phyloP scores from a whole-genome alignment of 64 coral and sea anemone genomes.

The Exaiptasia diaphana region DNA sequence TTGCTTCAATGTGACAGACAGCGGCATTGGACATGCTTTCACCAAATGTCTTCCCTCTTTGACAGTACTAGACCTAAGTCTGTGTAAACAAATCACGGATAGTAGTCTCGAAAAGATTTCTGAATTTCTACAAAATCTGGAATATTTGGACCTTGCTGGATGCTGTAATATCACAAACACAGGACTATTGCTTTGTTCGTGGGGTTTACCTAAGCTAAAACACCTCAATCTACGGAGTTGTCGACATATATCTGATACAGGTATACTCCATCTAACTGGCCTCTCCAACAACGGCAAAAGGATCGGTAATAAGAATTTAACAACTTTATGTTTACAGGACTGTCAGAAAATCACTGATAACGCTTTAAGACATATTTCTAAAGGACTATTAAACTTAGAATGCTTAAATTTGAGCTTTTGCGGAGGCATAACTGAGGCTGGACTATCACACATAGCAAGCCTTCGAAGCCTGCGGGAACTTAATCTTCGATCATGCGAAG shows the following conservation, averaged over 20 bases:
- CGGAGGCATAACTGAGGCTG: slow-evolving; percentile 76
- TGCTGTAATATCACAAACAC: slow-evolving; percentile 99
- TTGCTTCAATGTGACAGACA: slow-evolving; percentile 98
- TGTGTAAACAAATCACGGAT: slow-evolving; percentile 99
- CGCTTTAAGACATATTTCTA: slow-evolving; percentile 90
- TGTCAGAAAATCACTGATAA: slow-evolving; percentile 99
- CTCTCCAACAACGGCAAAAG: slow-evolving; percentile 63
- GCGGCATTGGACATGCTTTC: slow-evolving; percentile 89
- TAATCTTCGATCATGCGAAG: slow-evolving; percentile 97
- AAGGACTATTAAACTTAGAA: slow-evolving; percentile 83
- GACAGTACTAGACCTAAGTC: slow-evolving; percentile 99
- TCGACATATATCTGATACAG: slow-evolving; percentile 95
- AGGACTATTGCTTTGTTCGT: slow-evolving; percentile 79
- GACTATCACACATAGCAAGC: slow-evolving; percentile 78
- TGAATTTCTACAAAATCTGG: slow-evolving; percentile 81
- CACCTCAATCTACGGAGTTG: slow-evolving; percentile 94
- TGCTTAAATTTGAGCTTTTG: slow-evolving; percentile 97
- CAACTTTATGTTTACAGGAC: slow-evolving; percentile 99
- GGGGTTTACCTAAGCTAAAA: slow-evolving; percentile 80
- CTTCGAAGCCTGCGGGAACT: slow-evolving; percentile 91
- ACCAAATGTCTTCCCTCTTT: slow-evolving; percentile 90
- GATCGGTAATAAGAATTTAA: slow-evolving; percentile 96
- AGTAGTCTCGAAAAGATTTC: slow-evolving; percentile 87
- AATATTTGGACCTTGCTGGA: slow-evolving; percentile 91
- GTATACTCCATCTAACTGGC: slow-evolving; percentile 91